phyloP scores from a whole-genome alignment of 2,113 vertebrate species.

The Galemys pyrenaicus region DNA sequence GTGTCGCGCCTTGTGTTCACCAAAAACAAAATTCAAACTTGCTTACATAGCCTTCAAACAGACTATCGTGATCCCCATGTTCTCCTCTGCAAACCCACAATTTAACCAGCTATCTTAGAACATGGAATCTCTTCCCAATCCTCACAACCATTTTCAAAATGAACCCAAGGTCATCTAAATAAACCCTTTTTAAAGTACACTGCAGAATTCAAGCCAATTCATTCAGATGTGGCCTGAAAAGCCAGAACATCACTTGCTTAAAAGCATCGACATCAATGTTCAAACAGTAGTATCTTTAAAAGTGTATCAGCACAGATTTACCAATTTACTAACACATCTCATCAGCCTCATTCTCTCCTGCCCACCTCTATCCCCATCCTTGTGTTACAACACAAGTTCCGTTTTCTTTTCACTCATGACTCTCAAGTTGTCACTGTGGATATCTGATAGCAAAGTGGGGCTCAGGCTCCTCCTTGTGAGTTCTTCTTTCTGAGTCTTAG shows the following conservation, averaged over 20 bases:
- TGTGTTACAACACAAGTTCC: background rate
- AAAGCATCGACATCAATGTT: no score
- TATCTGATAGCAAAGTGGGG: background rate
- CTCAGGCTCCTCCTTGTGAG: background rate
- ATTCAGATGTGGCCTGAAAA: background rate
- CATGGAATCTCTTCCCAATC: background rate
- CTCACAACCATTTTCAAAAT: background rate
- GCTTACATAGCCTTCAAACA: background rate
- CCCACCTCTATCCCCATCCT: background rate
- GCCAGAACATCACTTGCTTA: background rate
- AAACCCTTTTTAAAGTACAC: background rate
- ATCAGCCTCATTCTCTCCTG: no score
- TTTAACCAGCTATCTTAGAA: background rate
- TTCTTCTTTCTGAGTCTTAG: background rate
- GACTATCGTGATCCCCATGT: background rate
- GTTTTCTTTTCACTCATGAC: background rate
- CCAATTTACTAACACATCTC: background rate
- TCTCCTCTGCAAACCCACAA: constrained; percentile 3
- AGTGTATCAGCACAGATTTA: background rate
- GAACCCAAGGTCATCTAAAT: background rate
- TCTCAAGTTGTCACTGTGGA: background rate
- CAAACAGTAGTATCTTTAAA: no score
- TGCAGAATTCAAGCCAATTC: background rate
- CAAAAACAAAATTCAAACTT: background rate
- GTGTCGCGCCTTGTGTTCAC: background rate